Evolutionary conservation across 2,888 invertebrate species (phyloP), one percentile per base, ranked within the genome.

Genomic region (Rhagonycha lutea): DNA sequence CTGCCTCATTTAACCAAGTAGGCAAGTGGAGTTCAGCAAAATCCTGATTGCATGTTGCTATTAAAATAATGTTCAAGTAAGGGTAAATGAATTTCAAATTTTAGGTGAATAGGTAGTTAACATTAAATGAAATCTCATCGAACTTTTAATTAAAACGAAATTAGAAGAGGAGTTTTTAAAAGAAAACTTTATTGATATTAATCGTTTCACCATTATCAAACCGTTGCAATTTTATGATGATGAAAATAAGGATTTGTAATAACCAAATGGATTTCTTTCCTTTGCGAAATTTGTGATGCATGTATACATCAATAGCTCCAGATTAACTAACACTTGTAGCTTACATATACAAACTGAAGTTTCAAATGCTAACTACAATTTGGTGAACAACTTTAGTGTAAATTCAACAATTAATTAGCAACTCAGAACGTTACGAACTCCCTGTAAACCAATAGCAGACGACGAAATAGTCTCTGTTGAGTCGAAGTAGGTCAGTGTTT

Each of bases 371-470:
- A 78, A 79, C 80, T 76, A 79, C 75, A 79, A 78, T 76, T 80
- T 80, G 79, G 79, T 80, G 79, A 79, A 79, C 80, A 83, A 84
- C 81, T 84, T 83, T 81, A 81, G 81, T 83, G 82, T 83, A 83
- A 84, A 84, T 84, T 84, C 81, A 80, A 84, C 84, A 85, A 85
- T 85, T 84, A 85, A 85, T 85, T 85, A 84, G 82, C 77, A 82
- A 84, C 81, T 84, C 81, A 73, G 82, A 83, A 79, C 83, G 80
- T 81, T 81, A 78, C 75, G 61, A 69, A 80, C 80, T 79, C 80
- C 80, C 79, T 76, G 76, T 78, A 78, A 79, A 77, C 80, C 81
- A 80, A 78, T 79, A 78, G 81, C 79, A 80, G 80, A 77, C 79
- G 79, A 81, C 80, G 69, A 60, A 75, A 78, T 68, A 73, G 77